A percentile compares a stretch with the other conserved stretches of the same genome.
These are phyloP conservation scores for Mythimna albipuncta DNA, from an alignment of 2,888 invertebrate species.

Conservation along the genomic window DNA sequence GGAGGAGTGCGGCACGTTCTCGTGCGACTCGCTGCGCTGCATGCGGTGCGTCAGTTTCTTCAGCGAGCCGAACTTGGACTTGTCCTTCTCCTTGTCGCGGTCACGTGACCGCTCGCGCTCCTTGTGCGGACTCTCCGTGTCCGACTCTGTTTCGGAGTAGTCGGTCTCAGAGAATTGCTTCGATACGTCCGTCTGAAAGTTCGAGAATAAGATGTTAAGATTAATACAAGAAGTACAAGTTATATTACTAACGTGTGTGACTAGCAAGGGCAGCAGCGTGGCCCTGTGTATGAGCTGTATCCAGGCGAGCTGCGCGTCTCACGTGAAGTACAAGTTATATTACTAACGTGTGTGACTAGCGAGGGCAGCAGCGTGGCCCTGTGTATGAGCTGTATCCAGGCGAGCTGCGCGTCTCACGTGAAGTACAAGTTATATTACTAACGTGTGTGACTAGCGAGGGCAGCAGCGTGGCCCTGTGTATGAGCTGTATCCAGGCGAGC, in stretches of 20 bases:
- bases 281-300: conserved; percentile 71
- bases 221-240: not conserved
- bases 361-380: too few species aligned
- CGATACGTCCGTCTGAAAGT: conserved; percentile 76
- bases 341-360: conserved; percentile 71
- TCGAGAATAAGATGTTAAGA: not conserved
- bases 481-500: conserved; percentile 67
- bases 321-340: not conserved
- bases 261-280: conserved; percentile 88
- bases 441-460: too few species aligned
- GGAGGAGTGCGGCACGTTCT: conserved; percentile 83
- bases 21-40: conserved; percentile 83
- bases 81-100: conserved; percentile 77
- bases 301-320: too few species aligned
- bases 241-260: conserved; percentile 90
- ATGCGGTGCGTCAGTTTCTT: conserved; percentile 79
- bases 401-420: conserved; percentile 93
- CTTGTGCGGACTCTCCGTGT: conserved; percentile 74
- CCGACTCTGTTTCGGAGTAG: conserved; percentile 89
- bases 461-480: conserved; percentile 42
- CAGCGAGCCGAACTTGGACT: conserved; percentile 73
- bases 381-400: conserved; percentile 92
- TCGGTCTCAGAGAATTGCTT: conserved; percentile 91
- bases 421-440: conserved; percentile 93
- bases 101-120: conserved; percentile 61